Evolutionary conservation across 30 jellyfish, hydroid and myxozoan genomes (phyloP), one percentile per base, ranked within the genome.

Genomic region (Aurelia aurita complex sp. Pacific): DNA sequence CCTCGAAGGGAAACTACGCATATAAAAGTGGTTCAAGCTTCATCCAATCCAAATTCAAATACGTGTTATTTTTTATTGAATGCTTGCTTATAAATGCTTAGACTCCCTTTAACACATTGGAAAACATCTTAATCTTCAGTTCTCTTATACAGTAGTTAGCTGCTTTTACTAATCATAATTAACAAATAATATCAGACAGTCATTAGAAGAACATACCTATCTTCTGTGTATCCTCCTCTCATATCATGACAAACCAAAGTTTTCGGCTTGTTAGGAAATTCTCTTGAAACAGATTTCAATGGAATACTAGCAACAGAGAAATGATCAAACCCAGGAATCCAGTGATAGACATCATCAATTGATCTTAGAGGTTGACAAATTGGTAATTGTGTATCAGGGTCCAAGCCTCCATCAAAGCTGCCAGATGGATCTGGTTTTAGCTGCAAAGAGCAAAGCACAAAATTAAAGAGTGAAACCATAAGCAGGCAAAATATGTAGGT

Each of bases 221-320:
- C 99, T 75, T 94, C 99, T 10, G 75, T 42, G 69, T 94, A 94
- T 14, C 99, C 99, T 17, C 97, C 97, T 80, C 69, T 86, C 97
- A 94, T 88, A 69, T 94, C 99, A 89, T 94, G 99, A 74, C 99
- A 94, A 52, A 94, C 89, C 29, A 94, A 67, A 46, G 97, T 89
- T 69, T 89, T 94, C 10, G 97, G 97, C 67, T 67, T 80, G 18
- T 61, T 70, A 13, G 79, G 64, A 40, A 35, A 36, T 4, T 57
- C 88, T 12, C 89, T 66, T 42, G 57, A 42, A 7, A 75, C 51
- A 36, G 72, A 59, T 64, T 76, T 79, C 16, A 81, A 67, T 12
- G 85, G 89, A 9, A 77, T 53, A 17, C 33, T 76, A 11, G 97
- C 96, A 69, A 86, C 86, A 66, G 77, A 43, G 61, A 94, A 88